A percentile compares a stretch with the other conserved stretches of the same genome.
Conservation (phyloP, 2,888 invertebrate genomes). For the Melinaea menophilus region DNA sequence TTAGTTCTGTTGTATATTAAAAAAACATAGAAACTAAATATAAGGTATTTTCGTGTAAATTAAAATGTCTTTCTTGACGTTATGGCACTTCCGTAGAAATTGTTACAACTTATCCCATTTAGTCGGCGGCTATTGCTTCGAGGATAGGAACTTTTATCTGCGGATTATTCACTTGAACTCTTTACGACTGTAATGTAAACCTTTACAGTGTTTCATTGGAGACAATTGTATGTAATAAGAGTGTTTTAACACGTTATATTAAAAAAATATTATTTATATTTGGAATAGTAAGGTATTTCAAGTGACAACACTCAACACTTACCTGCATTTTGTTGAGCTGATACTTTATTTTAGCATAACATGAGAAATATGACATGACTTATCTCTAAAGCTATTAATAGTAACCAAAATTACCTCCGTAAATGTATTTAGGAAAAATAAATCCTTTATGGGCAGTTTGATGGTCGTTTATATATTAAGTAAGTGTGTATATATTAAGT, state of each 20-base stretch:
- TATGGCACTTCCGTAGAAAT: constrained; percentile 20
- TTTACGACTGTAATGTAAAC: constrained; percentile 6
- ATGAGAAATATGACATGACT: too few species aligned
- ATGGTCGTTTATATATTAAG: constrained; percentile 9
- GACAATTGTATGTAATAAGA: neutral
- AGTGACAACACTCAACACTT: neutral
- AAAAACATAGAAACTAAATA: neutral
- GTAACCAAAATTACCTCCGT: neutral
- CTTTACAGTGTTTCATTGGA: neutral
- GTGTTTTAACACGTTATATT: neutral
- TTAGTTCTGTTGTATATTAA: too few species aligned
- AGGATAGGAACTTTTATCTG: constrained; percentile 18
- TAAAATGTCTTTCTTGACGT: constrained; percentile 25
- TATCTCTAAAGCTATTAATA: neutral
- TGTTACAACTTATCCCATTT: constrained; percentile 28
- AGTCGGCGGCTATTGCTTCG: constrained; percentile 17
- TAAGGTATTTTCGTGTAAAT: constrained; percentile 20
- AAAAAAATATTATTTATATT: neutral
- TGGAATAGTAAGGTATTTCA: neutral
- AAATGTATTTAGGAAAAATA: constrained; percentile 11
- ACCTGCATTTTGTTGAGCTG: neutral
- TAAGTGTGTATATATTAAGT: too few species aligned
- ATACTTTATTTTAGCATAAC: neutral
- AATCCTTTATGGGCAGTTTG: constrained; percentile 16
- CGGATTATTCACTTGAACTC: constrained; percentile 20